These are phyloP conservation scores for Eurypyga helias DNA, from an alignment of 2,113 vertebrate genomes.

Conservation along the genomic window DNA sequence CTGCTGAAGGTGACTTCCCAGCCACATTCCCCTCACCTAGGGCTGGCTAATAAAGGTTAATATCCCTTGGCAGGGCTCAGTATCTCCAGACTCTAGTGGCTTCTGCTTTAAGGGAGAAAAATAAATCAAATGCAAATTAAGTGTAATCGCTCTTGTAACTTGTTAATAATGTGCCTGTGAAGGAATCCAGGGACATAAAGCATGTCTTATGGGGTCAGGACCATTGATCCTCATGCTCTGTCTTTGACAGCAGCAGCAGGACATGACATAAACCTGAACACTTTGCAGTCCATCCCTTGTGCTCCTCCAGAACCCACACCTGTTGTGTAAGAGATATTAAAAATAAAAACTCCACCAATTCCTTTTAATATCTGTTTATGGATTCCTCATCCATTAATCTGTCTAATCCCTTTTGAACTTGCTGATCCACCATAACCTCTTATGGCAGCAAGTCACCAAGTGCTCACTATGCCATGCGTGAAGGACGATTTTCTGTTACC, in stretches of 20 bases:
- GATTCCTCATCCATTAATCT: not conserved
- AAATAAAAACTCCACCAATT: not conserved
- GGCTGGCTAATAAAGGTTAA: constrained; percentile 25
- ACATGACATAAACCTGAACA: not conserved
- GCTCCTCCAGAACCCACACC: not conserved
- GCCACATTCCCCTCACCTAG: not conserved
- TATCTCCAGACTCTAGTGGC: not conserved
- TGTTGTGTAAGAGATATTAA: not conserved
- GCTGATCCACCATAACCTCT: not conserved
- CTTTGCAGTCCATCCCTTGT: not conserved
- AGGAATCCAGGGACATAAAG: not conserved
- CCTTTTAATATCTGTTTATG: not conserved
- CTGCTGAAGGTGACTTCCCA: not conserved
- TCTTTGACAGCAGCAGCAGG: not conserved
- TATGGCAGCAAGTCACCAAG: not conserved
- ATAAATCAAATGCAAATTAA: constrained; percentile 15
- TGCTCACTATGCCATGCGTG: accelerated
- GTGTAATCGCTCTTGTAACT: not conserved
- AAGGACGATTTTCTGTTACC: not conserved
- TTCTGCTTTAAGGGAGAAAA: not conserved
- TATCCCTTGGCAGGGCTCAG: not conserved
- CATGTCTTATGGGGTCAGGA: not conserved
- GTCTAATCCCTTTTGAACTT: not conserved
- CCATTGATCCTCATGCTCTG: not conserved
- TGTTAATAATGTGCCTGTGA: not conserved